These are phyloP conservation scores for Montipora sp. DNA, from an alignment of 64 coral and sea anemone species.

Conservation along the genomic window DNA sequence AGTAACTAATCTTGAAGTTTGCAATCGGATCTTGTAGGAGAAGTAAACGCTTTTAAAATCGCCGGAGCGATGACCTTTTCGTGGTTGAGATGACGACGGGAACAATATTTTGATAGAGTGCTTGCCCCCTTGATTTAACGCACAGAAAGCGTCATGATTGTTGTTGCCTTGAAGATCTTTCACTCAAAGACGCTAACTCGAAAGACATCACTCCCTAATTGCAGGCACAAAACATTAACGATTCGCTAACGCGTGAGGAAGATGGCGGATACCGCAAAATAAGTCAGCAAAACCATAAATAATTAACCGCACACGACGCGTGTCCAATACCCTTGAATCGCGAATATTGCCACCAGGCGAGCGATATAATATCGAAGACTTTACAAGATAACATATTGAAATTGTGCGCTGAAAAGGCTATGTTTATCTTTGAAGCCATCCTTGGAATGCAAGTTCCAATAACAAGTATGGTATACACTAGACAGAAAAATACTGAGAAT, in stretches of 20 bases:
- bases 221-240: constrained; percentile 1
- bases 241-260: not conserved
- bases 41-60: not conserved
- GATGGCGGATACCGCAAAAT: constrained; percentile 2
- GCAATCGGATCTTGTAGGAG: not conserved
- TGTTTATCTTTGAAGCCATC: not conserved
- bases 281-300: constrained; percentile 13
- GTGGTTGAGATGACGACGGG: not conserved
- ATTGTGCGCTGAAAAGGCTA: not conserved
- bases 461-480: not conserved
- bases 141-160: not conserved
- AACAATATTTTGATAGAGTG: not conserved
- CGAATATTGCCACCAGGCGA: not conserved
- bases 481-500: too few species aligned
- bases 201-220: not conserved
- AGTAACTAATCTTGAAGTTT: too few species aligned
- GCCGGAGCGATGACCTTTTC: not conserved
- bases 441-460: not conserved
- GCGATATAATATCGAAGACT: not conserved
- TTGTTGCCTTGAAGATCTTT: not conserved
- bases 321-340: not conserved
- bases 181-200: not conserved
- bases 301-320: constrained; percentile 19
- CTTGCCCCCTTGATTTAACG: not conserved
- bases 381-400: not conserved